phyloP scores from a whole-genome alignment of 2,888 invertebrate species.

The Cephus sareptanus region DNA sequence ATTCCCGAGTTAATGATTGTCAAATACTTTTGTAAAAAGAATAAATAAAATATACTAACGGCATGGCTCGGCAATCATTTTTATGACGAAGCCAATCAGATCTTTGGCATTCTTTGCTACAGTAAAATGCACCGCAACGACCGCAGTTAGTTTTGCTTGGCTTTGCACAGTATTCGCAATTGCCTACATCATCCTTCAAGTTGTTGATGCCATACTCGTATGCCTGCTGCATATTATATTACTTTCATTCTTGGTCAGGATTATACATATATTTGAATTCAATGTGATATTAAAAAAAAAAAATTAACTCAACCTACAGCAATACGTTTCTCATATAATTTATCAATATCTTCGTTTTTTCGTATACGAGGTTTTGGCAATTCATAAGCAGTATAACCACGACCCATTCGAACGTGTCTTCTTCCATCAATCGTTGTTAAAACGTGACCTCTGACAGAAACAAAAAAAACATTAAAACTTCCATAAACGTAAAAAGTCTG shows the following conservation, averaged over 20 bases:
- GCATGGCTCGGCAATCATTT: constrained; percentile 46
- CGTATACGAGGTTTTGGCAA: constrained; percentile 43
- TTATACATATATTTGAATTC: not conserved
- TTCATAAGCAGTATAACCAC: constrained; percentile 53
- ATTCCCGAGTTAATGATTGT: not conserved
- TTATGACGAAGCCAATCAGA: constrained; percentile 54
- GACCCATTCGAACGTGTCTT: constrained; percentile 53
- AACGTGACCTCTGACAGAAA: constrained; percentile 38
- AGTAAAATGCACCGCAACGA: constrained; percentile 49
- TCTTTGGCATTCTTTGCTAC: constrained; percentile 49
- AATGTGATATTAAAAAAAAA: not conserved
- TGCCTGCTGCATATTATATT: constrained; percentile 31
- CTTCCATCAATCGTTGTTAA: constrained; percentile 43
- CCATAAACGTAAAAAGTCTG: not conserved
- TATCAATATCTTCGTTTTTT: constrained; percentile 31
- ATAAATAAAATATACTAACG: constrained; percentile 37
- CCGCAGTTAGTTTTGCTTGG: constrained; percentile 39
- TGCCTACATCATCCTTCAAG: constrained; percentile 31
- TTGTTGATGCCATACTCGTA: constrained; percentile 48
- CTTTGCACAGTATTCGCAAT: constrained; percentile 28
- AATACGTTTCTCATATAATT: constrained; percentile 45
- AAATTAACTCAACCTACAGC: constrained; percentile 27
- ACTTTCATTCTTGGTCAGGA: not conserved
- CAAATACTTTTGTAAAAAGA: not conserved
- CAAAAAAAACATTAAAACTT: not conserved